These are phyloP conservation scores for Caenorhabditis sp. DNA, from an alignment of 2,888 invertebrate genomes.

Conservation along the genomic window DNA sequence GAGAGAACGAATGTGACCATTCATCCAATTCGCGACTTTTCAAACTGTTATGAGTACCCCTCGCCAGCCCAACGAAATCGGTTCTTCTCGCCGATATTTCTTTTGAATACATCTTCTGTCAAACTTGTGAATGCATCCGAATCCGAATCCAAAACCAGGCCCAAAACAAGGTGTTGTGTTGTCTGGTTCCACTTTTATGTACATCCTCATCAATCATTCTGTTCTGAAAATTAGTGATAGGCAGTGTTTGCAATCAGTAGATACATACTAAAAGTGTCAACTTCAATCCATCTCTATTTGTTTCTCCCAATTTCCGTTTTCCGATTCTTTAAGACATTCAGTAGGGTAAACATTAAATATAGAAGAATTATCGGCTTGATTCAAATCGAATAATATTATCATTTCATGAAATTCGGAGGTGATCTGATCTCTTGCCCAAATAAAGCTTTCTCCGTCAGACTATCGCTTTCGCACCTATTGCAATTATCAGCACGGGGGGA, in stretches of 20 bases:
- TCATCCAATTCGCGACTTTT: constrained; percentile 56
- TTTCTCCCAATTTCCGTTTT: constrained; percentile 2
- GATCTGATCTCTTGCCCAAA: constrained; percentile 36
- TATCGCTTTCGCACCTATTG: constrained; percentile 12
- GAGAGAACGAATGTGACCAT: constrained; percentile 12
- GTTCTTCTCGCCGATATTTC: background rate
- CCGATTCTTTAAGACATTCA: no score
- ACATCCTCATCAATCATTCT: no score
- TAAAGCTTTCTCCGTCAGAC: no score
- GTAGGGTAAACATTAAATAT: no score
- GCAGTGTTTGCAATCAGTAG: background rate
- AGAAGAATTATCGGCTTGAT: constrained; percentile 1
- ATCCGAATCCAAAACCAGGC: no score
- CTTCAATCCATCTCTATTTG: background rate
- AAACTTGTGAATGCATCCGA: constrained; percentile 27
- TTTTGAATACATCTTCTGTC: constrained; percentile 13
- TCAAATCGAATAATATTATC: background rate
- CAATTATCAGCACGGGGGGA: constrained; percentile 22
- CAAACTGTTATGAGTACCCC: constrained; percentile 49
- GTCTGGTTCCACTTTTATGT: constrained; percentile 4
- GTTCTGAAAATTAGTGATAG: constrained; percentile 3
- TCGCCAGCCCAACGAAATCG: no score
- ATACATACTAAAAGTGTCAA: background rate
- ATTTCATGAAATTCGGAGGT: constrained; percentile 20
- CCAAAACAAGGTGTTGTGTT: background rate